Base-by-base conservation (phyloP, 2,888 invertebrate species). In the Altica lythri region DNA sequence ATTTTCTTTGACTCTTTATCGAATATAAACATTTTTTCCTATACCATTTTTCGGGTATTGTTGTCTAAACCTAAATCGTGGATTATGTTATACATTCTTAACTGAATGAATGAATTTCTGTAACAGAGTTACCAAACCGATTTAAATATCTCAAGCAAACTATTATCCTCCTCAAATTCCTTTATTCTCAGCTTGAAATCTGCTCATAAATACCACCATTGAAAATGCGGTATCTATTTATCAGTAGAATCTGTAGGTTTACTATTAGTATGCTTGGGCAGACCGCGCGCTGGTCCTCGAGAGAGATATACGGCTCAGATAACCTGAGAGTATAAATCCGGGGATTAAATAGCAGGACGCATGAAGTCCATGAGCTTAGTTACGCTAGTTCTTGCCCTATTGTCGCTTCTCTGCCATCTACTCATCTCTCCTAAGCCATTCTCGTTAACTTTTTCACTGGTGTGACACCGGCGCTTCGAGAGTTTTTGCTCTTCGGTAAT, bases 251-350 rank as follows among this genome's bases (percentile, higher is more conserved):
- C 75, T 75, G 75, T 72, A 74, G 75, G 71, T 73, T 75, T 73
- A 73, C 72, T 75, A 75, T 76, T 75, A 75, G 75, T 75, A 75
- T 76, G 73, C 75, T 71, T 61, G 66, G 72, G 71, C 70, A 70
- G 72, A 72, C 72, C 73, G 68, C 73, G 40, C 22, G 22, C 18
- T 25, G 72, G 70, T 69, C 72, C 72, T 71, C 72, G 57, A 65
- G 59, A 69, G 72, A 76, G 75, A 76, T 76, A 75, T 75, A 75
- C 74, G 75, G 71, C 72, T 64, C 71, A 72, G 76, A 76, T 75
- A 76, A 76, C 75, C 76, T 75, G 70, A 68, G 70, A 70, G 73
- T 73, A 75, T 76, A 76, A 76, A 76, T 76, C 73, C 74, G 64
- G 54, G 75, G 75, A 75, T 75, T 75, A 75, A 59, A 56, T 47